These are phyloP conservation scores for Zootermopsis nevadensis DNA, from an alignment of 2,888 invertebrate species.

Conservation along the genomic window DNA sequence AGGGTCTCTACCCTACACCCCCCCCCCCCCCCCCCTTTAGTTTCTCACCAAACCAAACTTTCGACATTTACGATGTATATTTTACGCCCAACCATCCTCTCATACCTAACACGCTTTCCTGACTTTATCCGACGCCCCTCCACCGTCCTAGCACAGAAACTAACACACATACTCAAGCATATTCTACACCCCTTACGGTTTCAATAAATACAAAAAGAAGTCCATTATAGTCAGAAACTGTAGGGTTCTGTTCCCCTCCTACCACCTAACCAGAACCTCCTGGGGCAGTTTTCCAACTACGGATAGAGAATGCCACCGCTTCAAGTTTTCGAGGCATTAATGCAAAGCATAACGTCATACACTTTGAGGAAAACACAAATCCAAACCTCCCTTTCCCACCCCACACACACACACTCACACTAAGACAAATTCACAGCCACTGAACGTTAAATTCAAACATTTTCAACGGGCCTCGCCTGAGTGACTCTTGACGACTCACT, in stretches of 20 bases:
- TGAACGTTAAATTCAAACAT: too few relatives aligned
- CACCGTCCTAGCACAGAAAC: not conserved
- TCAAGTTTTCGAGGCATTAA: not conserved
- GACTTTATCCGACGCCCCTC: not conserved
- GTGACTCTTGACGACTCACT: too few relatives aligned
- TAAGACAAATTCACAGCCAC: too few relatives aligned
- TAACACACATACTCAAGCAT: not conserved
- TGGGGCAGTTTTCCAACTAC: not conserved
- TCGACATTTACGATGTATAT: conserved; percentile 38
- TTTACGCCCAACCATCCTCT: conserved; percentile 15
- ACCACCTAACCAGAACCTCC: not conserved
- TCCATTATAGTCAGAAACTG: conserved; percentile 40
- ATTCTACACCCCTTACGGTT: conserved; percentile 20
- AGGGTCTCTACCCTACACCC: too few relatives aligned
- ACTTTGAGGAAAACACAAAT: not conserved
- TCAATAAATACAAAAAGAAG: conserved; percentile 39
- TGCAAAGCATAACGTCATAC: not conserved
- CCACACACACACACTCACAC: too few relatives aligned
- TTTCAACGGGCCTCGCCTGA: too few relatives aligned
- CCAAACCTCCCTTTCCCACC: too few relatives aligned
- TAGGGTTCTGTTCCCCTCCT: not conserved
- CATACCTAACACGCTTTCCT: not conserved
- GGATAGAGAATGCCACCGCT: not conserved
- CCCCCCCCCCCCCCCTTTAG: not conserved
- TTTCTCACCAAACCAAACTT: conserved; percentile 18